phyloP scores from a whole-genome alignment of 2,797 vertebrate species.

The Gorsachius magnificus region DNA sequence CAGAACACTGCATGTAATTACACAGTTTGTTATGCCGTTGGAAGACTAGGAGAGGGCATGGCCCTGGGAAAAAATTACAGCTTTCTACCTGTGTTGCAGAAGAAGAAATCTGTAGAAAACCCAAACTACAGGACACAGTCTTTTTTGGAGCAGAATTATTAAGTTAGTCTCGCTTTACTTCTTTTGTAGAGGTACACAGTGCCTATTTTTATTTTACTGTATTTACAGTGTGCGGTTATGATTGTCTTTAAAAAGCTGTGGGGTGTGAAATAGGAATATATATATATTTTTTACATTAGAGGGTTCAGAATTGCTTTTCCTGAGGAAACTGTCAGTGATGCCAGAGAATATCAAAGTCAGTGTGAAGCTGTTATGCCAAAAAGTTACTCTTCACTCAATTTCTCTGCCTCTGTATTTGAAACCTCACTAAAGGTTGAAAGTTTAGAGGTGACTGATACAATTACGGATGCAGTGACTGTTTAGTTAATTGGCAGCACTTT shows the following conservation, averaged over 20 bases:
- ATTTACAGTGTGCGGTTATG: slow-evolving; percentile 27
- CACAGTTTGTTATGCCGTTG: neutral
- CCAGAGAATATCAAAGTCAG: neutral
- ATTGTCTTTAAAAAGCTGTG: slow-evolving; percentile 52
- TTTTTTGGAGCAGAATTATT: neutral
- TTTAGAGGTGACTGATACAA: slow-evolving; percentile 47
- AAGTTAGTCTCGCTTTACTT: neutral
- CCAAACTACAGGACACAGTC: neutral
- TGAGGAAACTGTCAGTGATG: slow-evolving; percentile 6
- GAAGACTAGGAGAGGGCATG: neutral
- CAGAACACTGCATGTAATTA: neutral
- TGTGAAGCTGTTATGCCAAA: slow-evolving; percentile 13
- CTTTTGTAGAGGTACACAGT: neutral
- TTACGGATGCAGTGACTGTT: slow-evolving; percentile 38
- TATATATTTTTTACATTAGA: slow-evolving; percentile 43
- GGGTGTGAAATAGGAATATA: slow-evolving; percentile 46
- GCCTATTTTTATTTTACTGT: slow-evolving; percentile 21
- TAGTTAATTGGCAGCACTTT: slow-evolving; percentile 51
- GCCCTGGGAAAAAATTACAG: neutral
- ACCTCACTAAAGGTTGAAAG: slow-evolving; percentile 24
- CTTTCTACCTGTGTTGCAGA: neutral
- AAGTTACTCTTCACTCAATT: neutral
- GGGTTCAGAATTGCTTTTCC: slow-evolving; percentile 18
- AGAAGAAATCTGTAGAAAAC: neutral
- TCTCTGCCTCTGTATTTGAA: neutral